Conservation (phyloP, 2,888 invertebrate species). For the Chaitophorus viminalis region DNA sequence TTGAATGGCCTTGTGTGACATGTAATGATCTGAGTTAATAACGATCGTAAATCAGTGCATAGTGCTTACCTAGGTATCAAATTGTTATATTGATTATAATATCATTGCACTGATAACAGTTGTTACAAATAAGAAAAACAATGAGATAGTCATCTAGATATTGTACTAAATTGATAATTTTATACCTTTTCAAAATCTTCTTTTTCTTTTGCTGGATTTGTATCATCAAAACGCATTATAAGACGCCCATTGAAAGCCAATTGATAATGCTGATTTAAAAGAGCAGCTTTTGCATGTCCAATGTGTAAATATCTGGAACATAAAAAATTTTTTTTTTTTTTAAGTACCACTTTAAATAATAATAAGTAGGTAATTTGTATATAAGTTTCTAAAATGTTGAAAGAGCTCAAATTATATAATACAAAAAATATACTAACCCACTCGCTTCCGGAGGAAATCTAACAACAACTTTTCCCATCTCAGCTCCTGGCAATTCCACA, state of each 20-base stretch:
- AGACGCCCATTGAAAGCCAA: conserved; percentile 90
- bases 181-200: conserved; percentile 94
- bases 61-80: too few species aligned
- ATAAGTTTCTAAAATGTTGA: neutral
- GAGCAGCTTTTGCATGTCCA: conserved; percentile 96
- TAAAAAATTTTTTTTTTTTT: neutral
- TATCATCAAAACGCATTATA: conserved; percentile 99
- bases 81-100: too few species aligned
- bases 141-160: neutral
- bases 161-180: too few species aligned
- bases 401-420: neutral
- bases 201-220: conserved; percentile 98
- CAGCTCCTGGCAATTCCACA: conserved; percentile 93
- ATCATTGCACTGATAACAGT: neutral
- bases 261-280: conserved; percentile 97
- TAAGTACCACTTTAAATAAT: neutral
- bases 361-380: neutral
- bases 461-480: conserved; percentile 97
- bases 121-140: neutral
- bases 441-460: conserved; percentile 99
- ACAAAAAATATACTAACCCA: conserved; percentile 73
- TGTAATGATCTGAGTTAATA: too few species aligned
- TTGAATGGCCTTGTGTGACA: too few species aligned
- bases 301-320: conserved; percentile 64
- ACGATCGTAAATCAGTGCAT: too few species aligned